Evolutionary conservation across 2,113 vertebrate species (phyloP).

Genomic region (Carassius gibelio): DNA sequence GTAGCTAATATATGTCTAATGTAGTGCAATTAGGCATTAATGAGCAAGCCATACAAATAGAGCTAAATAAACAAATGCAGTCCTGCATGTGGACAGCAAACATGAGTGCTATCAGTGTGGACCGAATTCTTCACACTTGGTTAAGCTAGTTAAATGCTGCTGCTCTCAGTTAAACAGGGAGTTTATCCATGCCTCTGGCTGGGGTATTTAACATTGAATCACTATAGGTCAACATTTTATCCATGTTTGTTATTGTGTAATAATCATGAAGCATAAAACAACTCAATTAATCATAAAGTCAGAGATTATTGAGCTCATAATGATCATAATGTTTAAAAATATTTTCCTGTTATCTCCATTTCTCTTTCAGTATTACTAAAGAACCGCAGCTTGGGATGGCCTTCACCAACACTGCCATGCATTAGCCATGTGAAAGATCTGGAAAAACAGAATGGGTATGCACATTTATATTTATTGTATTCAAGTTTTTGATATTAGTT

Average conservation of each 20-base stretch:
- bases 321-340: neutral
- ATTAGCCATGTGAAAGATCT: slow-evolving; percentile 39
- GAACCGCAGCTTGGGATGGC: neutral
- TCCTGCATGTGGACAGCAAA: neutral
- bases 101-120: neutral
- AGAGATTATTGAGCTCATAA: neutral
- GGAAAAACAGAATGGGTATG: slow-evolving; percentile 28
- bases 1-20: neutral
- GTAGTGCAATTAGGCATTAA: neutral
- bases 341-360: neutral
- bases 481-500: neutral
- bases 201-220: neutral
- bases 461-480: too few species aligned
- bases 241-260: neutral
- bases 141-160: neutral
- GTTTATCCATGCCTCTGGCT: neutral
- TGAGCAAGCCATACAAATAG: neutral
- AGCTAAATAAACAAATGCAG: neutral
- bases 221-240: neutral
- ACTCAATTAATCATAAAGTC: neutral
- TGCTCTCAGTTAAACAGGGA: slow-evolving; percentile 5
- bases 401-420: neutral
- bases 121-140: neutral
- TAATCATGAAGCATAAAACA: neutral
- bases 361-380: slow-evolving; percentile 15